A percentile compares a stretch with the other conserved stretches of the same genome.
phyloP scores from a whole-genome alignment of 2,113 vertebrate genomes.

The Myrmecophaga tridactyla region DNA sequence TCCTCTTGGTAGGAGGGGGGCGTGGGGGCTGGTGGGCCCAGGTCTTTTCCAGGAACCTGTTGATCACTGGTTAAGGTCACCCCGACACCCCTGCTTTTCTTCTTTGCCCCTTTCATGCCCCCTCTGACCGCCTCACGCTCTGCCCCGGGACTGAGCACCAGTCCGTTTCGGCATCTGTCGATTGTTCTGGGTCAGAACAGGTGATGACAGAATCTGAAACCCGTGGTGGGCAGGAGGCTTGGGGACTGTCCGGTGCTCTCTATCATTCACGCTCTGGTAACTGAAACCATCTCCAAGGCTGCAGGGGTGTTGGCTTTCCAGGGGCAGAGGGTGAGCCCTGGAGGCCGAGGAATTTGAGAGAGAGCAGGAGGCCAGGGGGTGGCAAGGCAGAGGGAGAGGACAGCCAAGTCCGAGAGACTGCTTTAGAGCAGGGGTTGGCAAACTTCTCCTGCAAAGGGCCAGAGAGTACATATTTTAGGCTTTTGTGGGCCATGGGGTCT shows the following conservation, averaged over 20 bases:
- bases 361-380: background rate
- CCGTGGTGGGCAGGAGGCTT: background rate
- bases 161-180: background rate
- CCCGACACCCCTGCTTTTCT: background rate
- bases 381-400: background rate
- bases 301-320: background rate
- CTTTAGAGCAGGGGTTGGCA: background rate
- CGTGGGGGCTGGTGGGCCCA: background rate
- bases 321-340: background rate
- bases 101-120: background rate
- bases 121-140: background rate
- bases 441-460: background rate
- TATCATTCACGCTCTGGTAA: background rate
- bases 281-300: background rate
- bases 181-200: background rate
- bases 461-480: accelerated
- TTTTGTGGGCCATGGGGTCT: background rate
- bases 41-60: background rate
- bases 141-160: background rate
- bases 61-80: accelerated
- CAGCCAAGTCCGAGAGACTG: background rate
- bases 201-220: background rate
- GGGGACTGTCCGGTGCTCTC: background rate
- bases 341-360: background rate
- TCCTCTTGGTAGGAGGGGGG: background rate